Evolutionary conservation across 1,140 invertebrate genomes (phyloP), one percentile per base, ranked within the genome.

Genomic region (Leptinotarsa texana): DNA sequence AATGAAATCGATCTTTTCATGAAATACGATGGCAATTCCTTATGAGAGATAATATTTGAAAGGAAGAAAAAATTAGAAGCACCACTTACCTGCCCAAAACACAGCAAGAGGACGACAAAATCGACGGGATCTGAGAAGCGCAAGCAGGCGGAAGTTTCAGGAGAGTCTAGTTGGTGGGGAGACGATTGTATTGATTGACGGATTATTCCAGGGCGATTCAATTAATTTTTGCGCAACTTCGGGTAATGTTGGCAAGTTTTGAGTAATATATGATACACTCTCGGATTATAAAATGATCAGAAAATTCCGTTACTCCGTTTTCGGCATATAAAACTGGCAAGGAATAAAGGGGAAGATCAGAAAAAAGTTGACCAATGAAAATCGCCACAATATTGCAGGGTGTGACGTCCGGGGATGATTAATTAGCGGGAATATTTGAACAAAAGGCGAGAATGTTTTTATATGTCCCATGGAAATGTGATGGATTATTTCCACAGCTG

Each of bases 61-160:
- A 21, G 15, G 13, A 57, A 57, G 13, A n/a, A 65, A 21, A 18
- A 27, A 65, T 21, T 65, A 15, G 13, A 65, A 73, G 33, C 33
- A 47, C 73, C 74, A 79, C 80, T 82, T 80, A 81, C 81, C 80
- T 82, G 73, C 33, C 72, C 68, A 74, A 82, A 80, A 75, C 74
- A 74, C 79, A 77, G 77, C 75, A 81, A 78, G 77, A 79, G 79
- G 75, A 75, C 77, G 78, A 79, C 74, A 74, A 81, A 77, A 78
- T 72, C 71, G 80, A 77, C 73, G 69, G 73, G 24, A 24, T 70
- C 69, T 71, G 72, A 63, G 72, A 77, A 78, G 74, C 74, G 76
- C 81, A 76, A 77, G 62, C 78, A 66, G 72, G 63, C 82, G 81
- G 81, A 83, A 81, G 78, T 82, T 67, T 75, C 70, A 79, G 79